Base-by-base conservation (phyloP, 2,113 vertebrate genomes). In the Podarcis muralis region DNA sequence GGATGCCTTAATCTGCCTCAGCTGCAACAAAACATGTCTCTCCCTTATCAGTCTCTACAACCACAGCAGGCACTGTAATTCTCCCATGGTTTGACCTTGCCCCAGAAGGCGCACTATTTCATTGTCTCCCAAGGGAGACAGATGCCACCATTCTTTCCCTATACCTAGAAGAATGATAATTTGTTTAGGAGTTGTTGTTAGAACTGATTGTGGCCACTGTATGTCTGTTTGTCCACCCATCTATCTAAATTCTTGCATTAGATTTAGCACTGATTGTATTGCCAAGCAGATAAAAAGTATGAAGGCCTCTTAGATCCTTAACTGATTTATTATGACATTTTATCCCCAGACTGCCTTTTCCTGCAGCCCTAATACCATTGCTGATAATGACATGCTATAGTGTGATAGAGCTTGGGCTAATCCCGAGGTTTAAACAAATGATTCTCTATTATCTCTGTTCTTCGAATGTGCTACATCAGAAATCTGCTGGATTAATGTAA, bases 401-500 rank as follows among this genome's bases (percentile, higher is more conserved):
- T 68, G 72, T 35, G 69, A 94, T 84, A 86, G 92, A 92, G 84
- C 79, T 87, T 62, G 81, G 88, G 93, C 94, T 97, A 95, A 97
- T 97, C 97, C 96, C 83, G 90, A 92, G 94, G 91, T 96, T 98
- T 97, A 96, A 95, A 93, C 93, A 93, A 95, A 95, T 90, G 90
- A 96, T 93, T 95, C 95, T 90, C 95, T 91, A 91, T 97, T 97
- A 97, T 97, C 96, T 95, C 89, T 80, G 85, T 89, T 85, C 96
- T 97, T 96, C 96, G 95, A 97, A 96, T 95, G 96, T 96, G 95
- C 92, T 32, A 83, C 95, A 96, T 95, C 94, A 97, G 96, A 96
- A 96, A 95, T 87, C 93, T 94, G 91, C 95, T 22, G 96, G 97
- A 97, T 98, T 98, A 98, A 98, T 96, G 96, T 97, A 98, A 98